Base-by-base conservation (phyloP, 2,113 vertebrate genomes). In the Pedetes capensis region DNA sequence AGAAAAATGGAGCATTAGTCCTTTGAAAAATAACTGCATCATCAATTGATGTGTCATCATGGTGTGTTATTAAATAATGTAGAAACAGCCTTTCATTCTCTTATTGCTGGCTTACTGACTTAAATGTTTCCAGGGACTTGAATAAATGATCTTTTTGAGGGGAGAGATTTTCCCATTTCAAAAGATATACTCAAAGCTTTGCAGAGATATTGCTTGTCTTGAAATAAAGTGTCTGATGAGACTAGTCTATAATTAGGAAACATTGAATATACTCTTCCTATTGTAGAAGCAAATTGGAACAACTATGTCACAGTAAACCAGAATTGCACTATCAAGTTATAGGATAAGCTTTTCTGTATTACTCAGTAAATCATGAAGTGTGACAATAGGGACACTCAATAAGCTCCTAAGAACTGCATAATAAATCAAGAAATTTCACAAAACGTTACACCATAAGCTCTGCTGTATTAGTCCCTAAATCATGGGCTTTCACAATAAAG, bases 361-460 rank as follows among this genome's bases (percentile, higher is more conserved):
- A 83, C 96, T 95, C 87, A 93, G 76, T 97, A 95, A 97, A 97
- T 96, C 94, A 96, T 85, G 32, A 95, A 29, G n/a, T 80, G 29
- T 89, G 61, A 91, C 76, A 97, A 95, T 57, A 72, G 37, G 59
- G 72, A 93, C 81, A 95, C 64, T 96, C 80, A 91, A 49, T 92
- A 92, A 95, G 59, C 76, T 80, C 32, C 75, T 74, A 51, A 75
- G 39, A 57, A 87, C 57, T 95, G 92, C 61, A 96, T 87, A 96
- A 92, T 94, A 97, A 95, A 72, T 93, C 89, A 74, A 29, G 34
- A 92, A 90, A 85, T 55, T 69, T 86, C 81, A 90, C 32, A 94
- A 27, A 80, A 94, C 81, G 27, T 81, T 82, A 27, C 29, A 96
- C 66, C 92, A 64, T 94, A 94, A 95, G 39, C 63, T 93, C 25